phyloP scores from a whole-genome alignment of 2,113 vertebrate genomes.

The Misgurnus anguillicaudatus region DNA sequence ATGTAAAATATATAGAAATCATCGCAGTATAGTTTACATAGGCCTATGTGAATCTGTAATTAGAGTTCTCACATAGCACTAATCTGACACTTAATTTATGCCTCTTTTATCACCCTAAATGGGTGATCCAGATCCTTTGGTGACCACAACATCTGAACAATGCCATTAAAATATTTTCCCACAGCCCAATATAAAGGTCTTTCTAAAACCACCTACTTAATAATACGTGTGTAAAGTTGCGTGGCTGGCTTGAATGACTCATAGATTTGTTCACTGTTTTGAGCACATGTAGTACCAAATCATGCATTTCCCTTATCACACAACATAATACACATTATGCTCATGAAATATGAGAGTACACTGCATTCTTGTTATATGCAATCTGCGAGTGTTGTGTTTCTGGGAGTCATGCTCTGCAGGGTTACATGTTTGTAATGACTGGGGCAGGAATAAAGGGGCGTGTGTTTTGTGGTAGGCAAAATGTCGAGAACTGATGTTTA shows the following conservation, averaged over 20 bases:
- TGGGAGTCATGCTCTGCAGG: slow-evolving; percentile 3
- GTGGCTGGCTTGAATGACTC: slow-evolving; percentile 21
- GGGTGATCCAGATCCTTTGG: not conserved
- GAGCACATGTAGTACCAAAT: slow-evolving; percentile 20
- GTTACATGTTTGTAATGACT: not conserved
- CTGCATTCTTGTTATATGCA: not conserved
- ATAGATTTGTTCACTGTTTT: slow-evolving; percentile 32
- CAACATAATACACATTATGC: slow-evolving; percentile 23
- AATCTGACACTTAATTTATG: not conserved
- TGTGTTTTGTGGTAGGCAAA: not conserved
- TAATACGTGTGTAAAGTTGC: slow-evolving; percentile 25
- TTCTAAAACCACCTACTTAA: slow-evolving; percentile 39
- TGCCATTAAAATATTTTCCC: slow-evolving; percentile 34
- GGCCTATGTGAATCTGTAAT: not conserved
- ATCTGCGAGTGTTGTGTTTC: slow-evolving; percentile 5
- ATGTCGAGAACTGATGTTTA: slow-evolving; percentile 8
- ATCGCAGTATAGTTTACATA: not conserved
- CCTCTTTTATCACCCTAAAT: not conserved
- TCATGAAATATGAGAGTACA: slow-evolving; percentile 35
- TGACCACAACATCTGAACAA: slow-evolving; percentile 5
- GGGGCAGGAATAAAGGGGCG: not conserved
- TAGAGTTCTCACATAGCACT: not conserved
- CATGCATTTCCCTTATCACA: slow-evolving; percentile 38
- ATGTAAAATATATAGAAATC: not conserved
- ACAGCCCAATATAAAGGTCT: slow-evolving; percentile 32